Percentiles rank a stretch among this genome's conserved stretches.
These are phyloP conservation scores for Psophia crepitans DNA, from an alignment of 2,113 vertebrate species.

Conservation along the genomic window DNA sequence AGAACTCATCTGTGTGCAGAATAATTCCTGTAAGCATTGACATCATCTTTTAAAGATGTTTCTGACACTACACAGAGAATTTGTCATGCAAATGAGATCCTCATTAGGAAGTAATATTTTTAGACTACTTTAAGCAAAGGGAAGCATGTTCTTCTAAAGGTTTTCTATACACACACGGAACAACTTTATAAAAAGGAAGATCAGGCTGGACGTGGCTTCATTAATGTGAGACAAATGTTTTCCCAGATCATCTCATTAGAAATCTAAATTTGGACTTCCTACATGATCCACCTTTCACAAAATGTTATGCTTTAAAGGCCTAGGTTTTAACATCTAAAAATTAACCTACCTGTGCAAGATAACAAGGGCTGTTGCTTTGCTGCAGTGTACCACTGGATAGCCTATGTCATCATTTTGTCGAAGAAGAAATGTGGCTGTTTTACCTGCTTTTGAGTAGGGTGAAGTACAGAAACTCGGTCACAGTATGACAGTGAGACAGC, in stretches of 20 bases:
- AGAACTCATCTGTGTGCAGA: not conserved
- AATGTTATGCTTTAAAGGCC: not conserved
- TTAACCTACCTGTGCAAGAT: not conserved
- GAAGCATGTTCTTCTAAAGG: not conserved
- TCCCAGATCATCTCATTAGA: not conserved
- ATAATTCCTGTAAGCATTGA: conserved; percentile 36
- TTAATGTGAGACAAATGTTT: not conserved
- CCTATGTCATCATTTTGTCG: not conserved
- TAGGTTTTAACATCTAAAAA: not conserved
- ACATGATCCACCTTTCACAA: not conserved
- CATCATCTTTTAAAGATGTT: conserved; percentile 36
- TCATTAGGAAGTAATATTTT: conserved; percentile 55
- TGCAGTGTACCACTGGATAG: not conserved
- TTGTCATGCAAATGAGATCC: conserved; percentile 55
- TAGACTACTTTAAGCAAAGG: conserved; percentile 9
- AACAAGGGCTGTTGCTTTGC: not conserved
- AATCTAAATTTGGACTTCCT: not conserved
- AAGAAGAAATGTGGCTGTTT: not conserved
- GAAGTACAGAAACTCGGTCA: not conserved
- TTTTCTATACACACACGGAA: not conserved
- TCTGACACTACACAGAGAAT: conserved; percentile 45
- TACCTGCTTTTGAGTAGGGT: not conserved
- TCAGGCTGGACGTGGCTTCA: not conserved
- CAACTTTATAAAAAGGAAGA: not conserved
- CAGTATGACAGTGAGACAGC: not conserved